Percentiles rank a stretch among this genome's conserved stretches.
Evolutionary conservation across 2,888 invertebrate species (phyloP).

Genomic region (Magallana nippona): DNA sequence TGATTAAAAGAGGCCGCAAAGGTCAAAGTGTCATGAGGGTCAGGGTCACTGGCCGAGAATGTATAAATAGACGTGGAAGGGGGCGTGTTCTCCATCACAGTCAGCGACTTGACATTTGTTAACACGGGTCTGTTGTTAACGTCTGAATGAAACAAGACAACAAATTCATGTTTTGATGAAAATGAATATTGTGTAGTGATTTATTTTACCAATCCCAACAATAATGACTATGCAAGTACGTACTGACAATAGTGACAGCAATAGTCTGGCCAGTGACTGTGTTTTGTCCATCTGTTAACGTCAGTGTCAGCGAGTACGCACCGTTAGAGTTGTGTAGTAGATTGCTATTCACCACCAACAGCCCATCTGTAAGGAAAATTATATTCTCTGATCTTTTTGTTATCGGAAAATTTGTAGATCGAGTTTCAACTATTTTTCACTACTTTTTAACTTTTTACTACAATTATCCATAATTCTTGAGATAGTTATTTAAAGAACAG

Average conservation of each 20-base stretch:
- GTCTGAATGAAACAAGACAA: neutral
- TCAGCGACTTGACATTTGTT: conserved; percentile 16
- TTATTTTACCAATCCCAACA: too few species aligned
- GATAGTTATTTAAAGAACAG: too few species aligned
- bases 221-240: neutral
- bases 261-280: conserved; percentile 22
- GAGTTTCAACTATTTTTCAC: too few species aligned
- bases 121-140: conserved; percentile 27
- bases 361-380: neutral
- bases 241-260: conserved; percentile 39
- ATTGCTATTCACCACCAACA: conserved; percentile 6
- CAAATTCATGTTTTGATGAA: too few species aligned
- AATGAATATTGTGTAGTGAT: too few species aligned
- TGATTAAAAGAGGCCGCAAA: neutral
- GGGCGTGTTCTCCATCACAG: conserved; percentile 30
- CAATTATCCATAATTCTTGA: too few species aligned
- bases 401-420: neutral
- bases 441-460: too few species aligned
- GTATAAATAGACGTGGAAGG: conserved; percentile 29
- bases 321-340: conserved; percentile 5
- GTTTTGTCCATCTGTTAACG: neutral
- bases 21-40: conserved; percentile 7
- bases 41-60: conserved; percentile 24
- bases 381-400: neutral
- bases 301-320: conserved; percentile 17